Percentiles rank a stretch among this genome's conserved stretches.
phyloP scores from a whole-genome alignment of 2,888 invertebrate species.

The Ptilodon capucinus region DNA sequence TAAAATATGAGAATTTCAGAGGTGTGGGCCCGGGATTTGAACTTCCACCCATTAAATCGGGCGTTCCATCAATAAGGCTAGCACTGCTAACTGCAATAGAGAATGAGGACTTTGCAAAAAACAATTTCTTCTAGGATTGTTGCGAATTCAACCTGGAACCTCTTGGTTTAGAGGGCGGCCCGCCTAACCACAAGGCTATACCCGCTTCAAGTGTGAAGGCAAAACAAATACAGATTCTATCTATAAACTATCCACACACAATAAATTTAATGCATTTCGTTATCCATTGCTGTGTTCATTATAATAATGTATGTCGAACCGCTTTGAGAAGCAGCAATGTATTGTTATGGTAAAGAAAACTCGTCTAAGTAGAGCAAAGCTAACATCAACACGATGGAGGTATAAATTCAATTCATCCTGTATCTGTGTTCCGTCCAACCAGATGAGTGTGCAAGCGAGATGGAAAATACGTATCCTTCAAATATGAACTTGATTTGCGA shows the following conservation, averaged over 20 bases:
- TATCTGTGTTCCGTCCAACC: slow-evolving; percentile 73
- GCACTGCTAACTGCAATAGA: slow-evolving; percentile 28
- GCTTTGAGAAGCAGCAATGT: slow-evolving; percentile 23
- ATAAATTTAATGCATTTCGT: neutral
- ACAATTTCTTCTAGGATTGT: no score
- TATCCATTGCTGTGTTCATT: slow-evolving; percentile 17
- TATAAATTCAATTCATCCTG: slow-evolving; percentile 77
- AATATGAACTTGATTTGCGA: slow-evolving; percentile 40
- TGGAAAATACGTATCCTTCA: slow-evolving; percentile 65
- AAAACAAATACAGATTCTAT: slow-evolving; percentile 24
- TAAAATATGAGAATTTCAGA: no score
- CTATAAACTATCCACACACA: neutral
- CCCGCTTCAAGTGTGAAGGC: no score
- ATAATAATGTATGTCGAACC: neutral
- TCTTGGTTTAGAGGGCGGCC: no score
- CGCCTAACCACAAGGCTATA: no score
- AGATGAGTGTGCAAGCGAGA: slow-evolving; percentile 70
- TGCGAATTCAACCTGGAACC: no score
- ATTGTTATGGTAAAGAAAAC: slow-evolving; percentile 33
- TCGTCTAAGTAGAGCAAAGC: slow-evolving; percentile 45
- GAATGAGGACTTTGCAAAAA: slow-evolving; percentile 24
- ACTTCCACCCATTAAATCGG: no score
- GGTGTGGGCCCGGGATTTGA: no score
- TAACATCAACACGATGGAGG: slow-evolving; percentile 46
- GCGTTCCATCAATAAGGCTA: no score